Evolutionary conservation across 2,797 vertebrate genomes (phyloP), one percentile per base, ranked within the genome.

Genomic region (Cuniculus paca): DNA sequence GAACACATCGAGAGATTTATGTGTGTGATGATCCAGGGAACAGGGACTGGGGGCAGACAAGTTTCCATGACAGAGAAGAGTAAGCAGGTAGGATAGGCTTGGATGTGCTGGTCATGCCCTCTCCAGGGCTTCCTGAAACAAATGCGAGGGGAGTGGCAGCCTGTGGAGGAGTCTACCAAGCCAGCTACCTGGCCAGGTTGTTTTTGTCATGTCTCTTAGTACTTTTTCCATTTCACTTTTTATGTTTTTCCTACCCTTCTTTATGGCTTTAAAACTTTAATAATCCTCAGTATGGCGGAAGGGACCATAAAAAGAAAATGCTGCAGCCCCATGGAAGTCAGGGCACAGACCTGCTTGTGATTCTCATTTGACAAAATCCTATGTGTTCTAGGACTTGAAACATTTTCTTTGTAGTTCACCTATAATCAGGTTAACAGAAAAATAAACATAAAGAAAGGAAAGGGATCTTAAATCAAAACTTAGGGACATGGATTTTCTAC

Each of bases 61-160:
- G 52, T 2, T 45, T 74, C 63, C 61, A 6, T 61, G n/a, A 58
- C 60, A 91, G 16, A 78, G 87, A 85, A 88, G 14, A 42, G 31
- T 4, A 36, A 90, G 56, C n/a, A 17, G 28, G 22, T 14, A 48
- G 65, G 13, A 61, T 20, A 54, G 31, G 56, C 39, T 61, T 61
- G 39, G 13, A 6, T 2, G 0, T 8, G 1, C 45, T 13, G 17
- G 13, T 4, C 1, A 1, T 60, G 34, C 17, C 9, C 54, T 85
- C 92, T 45, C 17, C 5, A 31, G 48, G 13, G 14, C 8, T 84
- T 22, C 58, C 34, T 28, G 16, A 31, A 56, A 12, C 31, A 70
- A 48, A 10, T n/a, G 3, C 0, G 34, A n/a, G 20, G 13, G 11
- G 20, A 36, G 45, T 12, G 26, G 45, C 20, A 45, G 20, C 4